A percentile compares a stretch with the other conserved stretches of the same genome.
phyloP scores from a whole-genome alignment of 2,797 vertebrate genomes.

The Anomalospiza imberbis region DNA sequence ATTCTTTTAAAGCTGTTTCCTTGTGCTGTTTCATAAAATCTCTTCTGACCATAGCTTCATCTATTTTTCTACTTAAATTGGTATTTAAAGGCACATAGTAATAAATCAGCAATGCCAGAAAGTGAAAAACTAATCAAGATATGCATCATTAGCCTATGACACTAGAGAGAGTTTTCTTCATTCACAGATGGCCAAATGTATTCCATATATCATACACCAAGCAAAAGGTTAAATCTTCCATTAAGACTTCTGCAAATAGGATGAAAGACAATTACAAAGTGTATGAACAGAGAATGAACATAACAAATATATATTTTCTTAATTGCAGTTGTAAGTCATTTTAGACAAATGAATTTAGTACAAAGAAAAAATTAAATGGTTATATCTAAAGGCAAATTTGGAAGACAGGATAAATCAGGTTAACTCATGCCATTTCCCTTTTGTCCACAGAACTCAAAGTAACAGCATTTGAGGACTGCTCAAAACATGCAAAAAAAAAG shows the following conservation, averaged over 20 bases:
- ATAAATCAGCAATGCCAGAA: not conserved
- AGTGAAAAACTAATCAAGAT: not conserved
- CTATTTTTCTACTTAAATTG: slow-evolving; percentile 46
- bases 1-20: not conserved
- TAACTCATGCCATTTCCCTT: not conserved
- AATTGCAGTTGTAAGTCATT: not conserved
- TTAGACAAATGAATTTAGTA: not conserved
- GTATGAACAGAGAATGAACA: not conserved
- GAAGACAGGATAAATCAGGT: not conserved
- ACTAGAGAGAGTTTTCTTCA: not conserved
- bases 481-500: not conserved
- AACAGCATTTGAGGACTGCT: not conserved
- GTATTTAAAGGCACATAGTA: not conserved
- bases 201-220: not conserved
- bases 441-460: not conserved
- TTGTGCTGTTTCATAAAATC: not conserved
- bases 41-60: slow-evolving; percentile 30
- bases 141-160: not conserved
- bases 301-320: not conserved
- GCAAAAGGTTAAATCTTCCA: slow-evolving; percentile 7
- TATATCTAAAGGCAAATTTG: not conserved
- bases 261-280: not conserved
- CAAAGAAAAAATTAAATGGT: not conserved
- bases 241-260: not conserved
- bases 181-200: not conserved